Percentiles rank a stretch among this genome's conserved stretches.
phyloP scores from a whole-genome alignment of 2,797 vertebrate species.

The Agapornis canus region DNA sequence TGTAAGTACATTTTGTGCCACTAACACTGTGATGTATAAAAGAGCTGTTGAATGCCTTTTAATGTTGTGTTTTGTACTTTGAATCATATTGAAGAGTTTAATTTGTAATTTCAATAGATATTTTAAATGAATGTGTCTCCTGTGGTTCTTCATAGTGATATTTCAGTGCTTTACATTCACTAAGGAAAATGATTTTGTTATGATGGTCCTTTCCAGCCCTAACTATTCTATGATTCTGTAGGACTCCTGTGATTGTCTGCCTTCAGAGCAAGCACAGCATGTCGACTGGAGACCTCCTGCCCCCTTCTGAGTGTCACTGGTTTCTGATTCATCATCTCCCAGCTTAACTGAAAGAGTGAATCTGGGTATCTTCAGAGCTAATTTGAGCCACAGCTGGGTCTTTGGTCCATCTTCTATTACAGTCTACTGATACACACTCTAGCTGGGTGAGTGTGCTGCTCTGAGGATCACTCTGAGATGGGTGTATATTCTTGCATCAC shows the following conservation, averaged over 20 bases:
- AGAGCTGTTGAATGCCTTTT: constrained; percentile 77
- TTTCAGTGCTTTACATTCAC: background rate
- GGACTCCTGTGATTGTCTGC: background rate
- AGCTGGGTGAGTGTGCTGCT: background rate
- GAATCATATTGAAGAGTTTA: constrained; percentile 66
- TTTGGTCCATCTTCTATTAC: background rate
- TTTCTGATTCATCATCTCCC: background rate
- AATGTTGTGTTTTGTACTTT: constrained; percentile 80
- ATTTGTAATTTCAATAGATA: constrained; percentile 81
- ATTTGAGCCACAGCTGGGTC: background rate
- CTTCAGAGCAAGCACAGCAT: background rate
- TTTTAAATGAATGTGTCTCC: constrained; percentile 73
- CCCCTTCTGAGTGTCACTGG: background rate
- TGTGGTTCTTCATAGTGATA: constrained; percentile 30
- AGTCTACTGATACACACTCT: fast-evolving
- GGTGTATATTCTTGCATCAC: background rate
- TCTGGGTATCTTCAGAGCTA: background rate
- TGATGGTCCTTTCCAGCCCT: too few species aligned
- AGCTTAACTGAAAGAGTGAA: background rate
- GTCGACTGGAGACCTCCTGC: background rate
- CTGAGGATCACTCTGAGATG: background rate
- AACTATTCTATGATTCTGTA: too few species aligned
- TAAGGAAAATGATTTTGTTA: background rate
- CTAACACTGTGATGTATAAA: constrained; percentile 89
- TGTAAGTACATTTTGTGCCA: constrained; percentile 81